Evolutionary conservation across 2,888 invertebrate species (phyloP).

Genomic region (Dryobotodes eremita): DNA sequence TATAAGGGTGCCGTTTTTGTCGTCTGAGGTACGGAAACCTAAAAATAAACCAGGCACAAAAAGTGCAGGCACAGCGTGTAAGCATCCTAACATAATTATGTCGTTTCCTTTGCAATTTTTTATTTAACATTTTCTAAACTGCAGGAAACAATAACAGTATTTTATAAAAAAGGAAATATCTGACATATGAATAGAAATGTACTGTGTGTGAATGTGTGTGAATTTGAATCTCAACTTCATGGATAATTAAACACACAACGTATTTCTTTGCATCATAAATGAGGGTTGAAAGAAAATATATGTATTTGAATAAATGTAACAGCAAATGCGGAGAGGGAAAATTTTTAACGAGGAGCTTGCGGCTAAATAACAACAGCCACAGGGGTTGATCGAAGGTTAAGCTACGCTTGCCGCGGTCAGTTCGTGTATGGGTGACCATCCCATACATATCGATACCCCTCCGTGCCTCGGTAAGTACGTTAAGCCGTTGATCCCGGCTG

Average conservation of each 20-base stretch:
- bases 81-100: neutral
- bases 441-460: neutral
- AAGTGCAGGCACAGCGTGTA: neutral
- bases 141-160: conserved; percentile 37
- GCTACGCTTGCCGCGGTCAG: neutral
- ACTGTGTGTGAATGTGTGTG: conserved; percentile 12
- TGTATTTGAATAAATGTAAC: conserved; percentile 16
- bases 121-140: conserved; percentile 10
- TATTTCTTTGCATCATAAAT: conserved; percentile 2
- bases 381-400: neutral
- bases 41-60: neutral
- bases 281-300: conserved; percentile 4
- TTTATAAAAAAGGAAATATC: conserved; percentile 20
- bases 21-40: too few relatives aligned
- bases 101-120: neutral
- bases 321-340: neutral
- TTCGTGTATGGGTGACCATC: neutral
- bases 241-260: conserved; percentile 40
- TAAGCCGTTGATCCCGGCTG: neutral
- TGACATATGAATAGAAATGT: conserved; percentile 17
- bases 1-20: too few relatives aligned
- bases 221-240: conserved; percentile 47
- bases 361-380: neutral
- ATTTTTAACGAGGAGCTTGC: neutral
- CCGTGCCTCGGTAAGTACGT: neutral